A percentile compares a stretch with the other conserved stretches of the same genome.
These are phyloP conservation scores for Acrocephalus kingi DNA, from an alignment of 2,113 vertebrate genomes.

Conservation along the genomic window DNA sequence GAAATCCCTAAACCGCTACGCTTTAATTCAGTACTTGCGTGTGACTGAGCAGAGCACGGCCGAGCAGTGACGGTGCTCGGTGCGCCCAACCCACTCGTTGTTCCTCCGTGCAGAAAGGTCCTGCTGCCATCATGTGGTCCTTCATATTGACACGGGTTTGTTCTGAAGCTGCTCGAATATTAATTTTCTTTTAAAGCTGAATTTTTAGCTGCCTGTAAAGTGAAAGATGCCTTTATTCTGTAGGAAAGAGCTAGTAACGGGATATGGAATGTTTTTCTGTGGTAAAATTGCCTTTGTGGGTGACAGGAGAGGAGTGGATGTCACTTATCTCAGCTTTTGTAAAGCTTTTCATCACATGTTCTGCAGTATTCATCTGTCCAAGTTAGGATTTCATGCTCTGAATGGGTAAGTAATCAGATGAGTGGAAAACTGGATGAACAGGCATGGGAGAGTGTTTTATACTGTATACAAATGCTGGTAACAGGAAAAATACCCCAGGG, in stretches of 20 bases:
- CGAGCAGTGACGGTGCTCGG: rapidly evolving
- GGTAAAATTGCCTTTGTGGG: not conserved
- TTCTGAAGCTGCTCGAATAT: not conserved
- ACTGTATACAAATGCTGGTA: not conserved
- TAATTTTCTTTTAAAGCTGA: not conserved
- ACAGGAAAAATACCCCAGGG: not conserved
- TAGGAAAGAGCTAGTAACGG: not conserved
- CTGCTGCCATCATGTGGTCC: slow-evolving; percentile 10
- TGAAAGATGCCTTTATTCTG: not conserved
- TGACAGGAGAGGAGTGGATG: not conserved
- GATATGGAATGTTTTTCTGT: not conserved
- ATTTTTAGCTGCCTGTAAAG: not conserved
- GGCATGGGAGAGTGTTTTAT: not conserved
- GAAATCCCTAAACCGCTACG: not conserved
- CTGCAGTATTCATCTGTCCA: not conserved
- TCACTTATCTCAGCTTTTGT: not conserved
- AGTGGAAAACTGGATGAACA: not conserved
- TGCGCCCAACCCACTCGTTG: rapidly evolving
- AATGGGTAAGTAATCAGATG: not conserved
- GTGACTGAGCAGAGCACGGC: not conserved
- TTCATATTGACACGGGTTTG: not conserved
- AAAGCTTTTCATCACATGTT: not conserved
- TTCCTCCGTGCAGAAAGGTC: not conserved
- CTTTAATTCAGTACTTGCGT: not conserved
- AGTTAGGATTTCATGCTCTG: not conserved